Evolutionary conservation across 1,140 invertebrate species (phyloP), one percentile per base, ranked within the genome.

Genomic region (Sycophaga agraensis): DNA sequence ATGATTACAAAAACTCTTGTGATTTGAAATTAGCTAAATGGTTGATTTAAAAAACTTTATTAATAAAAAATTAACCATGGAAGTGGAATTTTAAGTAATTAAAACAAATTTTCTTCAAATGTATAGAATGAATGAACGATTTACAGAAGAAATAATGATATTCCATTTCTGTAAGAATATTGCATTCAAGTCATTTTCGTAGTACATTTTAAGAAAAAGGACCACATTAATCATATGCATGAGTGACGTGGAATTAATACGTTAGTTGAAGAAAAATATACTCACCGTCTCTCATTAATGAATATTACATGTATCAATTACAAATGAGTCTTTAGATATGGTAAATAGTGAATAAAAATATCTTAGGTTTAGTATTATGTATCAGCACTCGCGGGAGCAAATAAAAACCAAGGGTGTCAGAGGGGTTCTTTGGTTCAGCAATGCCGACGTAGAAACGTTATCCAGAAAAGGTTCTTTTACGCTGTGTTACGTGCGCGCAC

Each of bases 231-330:
- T 48, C 1, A 55, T 40, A 17, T 45, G 39, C 16, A 60, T 37
- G 42, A 62, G 26, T 5, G 59, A 62, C 28, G 31, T 61, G 37
- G 34, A 51, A 61, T 54, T 46, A 60, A 54, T 54, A 48, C 17
- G 53, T 62, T 62, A 62, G 59, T 62, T 16, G 14, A 55, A 48
- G 26, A 21, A 54, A 54, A 19, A 34, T 22, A 42, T 62, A 62
- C 59, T 62, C 53, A 62, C 59, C 59, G 14, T 42, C 1, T 19
- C 3, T 12, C 39, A 53, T 60, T 60, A 60, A 61, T 61, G 24
- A 45, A 48, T 39, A 48, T 55, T 55, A 61, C 4, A 40, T 24
- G 24, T 28, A 16, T 28, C 16, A 54, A 42, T 54, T 49, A 48
- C 26, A 45, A 51, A 40, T 12, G 22, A 51, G 40, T 35, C 9